Evolutionary conservation across 2,797 vertebrate genomes (phyloP).

Genomic region (Acanthopagrus latus): DNA sequence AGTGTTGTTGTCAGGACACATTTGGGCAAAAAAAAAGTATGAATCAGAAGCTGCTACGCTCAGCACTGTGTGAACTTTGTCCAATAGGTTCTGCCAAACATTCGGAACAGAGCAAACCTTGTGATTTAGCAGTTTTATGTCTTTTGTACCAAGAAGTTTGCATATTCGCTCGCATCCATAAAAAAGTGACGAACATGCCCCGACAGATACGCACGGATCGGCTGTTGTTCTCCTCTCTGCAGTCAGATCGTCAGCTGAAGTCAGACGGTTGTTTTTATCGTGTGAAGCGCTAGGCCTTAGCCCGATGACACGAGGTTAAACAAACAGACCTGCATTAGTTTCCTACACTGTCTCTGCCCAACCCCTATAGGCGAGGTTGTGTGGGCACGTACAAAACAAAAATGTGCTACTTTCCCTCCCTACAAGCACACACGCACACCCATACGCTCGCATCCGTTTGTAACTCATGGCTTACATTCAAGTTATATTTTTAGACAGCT

Average conservation of each 20-base stretch:
- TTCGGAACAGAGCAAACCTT: conserved; percentile 14
- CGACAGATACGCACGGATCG: conserved; percentile 37
- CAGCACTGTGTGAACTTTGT: not conserved
- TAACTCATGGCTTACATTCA: conserved; percentile 54
- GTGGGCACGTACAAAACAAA: conserved; percentile 66
- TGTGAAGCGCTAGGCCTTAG: conserved; percentile 65
- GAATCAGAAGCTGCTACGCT: not conserved
- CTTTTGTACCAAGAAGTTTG: conserved; percentile 22
- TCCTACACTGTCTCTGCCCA: conserved; percentile 44
- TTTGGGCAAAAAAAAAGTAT: not conserved
- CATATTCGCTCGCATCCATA: conserved; percentile 15
- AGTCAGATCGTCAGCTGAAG: conserved; percentile 45
- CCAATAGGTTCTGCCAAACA: not conserved
- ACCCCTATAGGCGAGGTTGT: conserved; percentile 64
- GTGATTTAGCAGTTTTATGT: conserved; percentile 29
- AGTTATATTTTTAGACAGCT: conserved; percentile 72
- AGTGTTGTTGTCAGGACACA: too few species aligned
- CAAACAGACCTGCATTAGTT: conserved; percentile 80
- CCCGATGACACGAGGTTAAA: conserved; percentile 72
- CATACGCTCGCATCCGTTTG: conserved; percentile 36
- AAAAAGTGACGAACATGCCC: conserved; percentile 38
- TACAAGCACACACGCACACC: conserved; percentile 33
- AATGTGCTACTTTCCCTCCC: conserved; percentile 53
- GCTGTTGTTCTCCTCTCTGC: conserved; percentile 44
- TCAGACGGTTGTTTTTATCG: conserved; percentile 59